phyloP scores from a whole-genome alignment of 2,113 vertebrate genomes.

The Campylomormyrus numenius region DNA sequence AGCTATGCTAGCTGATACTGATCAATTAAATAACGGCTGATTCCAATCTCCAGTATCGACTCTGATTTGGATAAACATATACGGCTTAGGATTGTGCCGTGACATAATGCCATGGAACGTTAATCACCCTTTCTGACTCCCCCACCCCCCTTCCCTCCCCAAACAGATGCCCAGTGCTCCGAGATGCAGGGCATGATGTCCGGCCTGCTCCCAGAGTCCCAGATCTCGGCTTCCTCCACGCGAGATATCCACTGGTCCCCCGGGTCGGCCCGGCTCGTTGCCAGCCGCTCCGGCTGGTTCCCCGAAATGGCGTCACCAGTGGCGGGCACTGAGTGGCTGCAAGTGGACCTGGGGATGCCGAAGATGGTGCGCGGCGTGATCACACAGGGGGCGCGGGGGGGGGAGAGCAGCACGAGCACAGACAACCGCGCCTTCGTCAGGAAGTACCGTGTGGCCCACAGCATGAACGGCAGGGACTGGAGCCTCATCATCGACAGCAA shows the following conservation, averaged over 20 bases:
- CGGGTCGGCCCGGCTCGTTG: slow-evolving; percentile 82
- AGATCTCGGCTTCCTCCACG: slow-evolving; percentile 88
- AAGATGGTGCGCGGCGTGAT: slow-evolving; percentile 85
- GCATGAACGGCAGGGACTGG: slow-evolving; percentile 88
- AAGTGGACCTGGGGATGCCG: slow-evolving; percentile 78
- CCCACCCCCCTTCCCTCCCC: not conserved
- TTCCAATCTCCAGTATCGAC: not conserved
- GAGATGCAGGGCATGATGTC: slow-evolving; percentile 93
- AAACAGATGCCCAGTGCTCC: slow-evolving; percentile 85
- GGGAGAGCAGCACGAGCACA: slow-evolving; percentile 74
- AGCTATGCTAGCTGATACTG: not conserved
- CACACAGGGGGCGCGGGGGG: slow-evolving; percentile 87
- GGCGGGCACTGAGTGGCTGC: slow-evolving; percentile 90
- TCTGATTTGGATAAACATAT: not conserved
- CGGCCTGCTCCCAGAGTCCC: slow-evolving; percentile 80
- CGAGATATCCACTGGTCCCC: slow-evolving; percentile 87
- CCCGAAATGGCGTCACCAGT: slow-evolving; percentile 77
- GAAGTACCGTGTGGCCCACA: slow-evolving; percentile 90
- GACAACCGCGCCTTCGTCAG: slow-evolving; percentile 90
- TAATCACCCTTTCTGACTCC: slow-evolving; percentile 27
- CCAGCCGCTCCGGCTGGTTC: slow-evolving; percentile 92
- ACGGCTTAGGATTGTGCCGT: not conserved
- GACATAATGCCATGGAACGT: slow-evolving; percentile 33
- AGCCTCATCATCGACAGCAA: slow-evolving; percentile 78
- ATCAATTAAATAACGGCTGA: not conserved